Conservation (phyloP, 2,113 vertebrate species). For the Sterrhoptilus dennistouni region DNA sequence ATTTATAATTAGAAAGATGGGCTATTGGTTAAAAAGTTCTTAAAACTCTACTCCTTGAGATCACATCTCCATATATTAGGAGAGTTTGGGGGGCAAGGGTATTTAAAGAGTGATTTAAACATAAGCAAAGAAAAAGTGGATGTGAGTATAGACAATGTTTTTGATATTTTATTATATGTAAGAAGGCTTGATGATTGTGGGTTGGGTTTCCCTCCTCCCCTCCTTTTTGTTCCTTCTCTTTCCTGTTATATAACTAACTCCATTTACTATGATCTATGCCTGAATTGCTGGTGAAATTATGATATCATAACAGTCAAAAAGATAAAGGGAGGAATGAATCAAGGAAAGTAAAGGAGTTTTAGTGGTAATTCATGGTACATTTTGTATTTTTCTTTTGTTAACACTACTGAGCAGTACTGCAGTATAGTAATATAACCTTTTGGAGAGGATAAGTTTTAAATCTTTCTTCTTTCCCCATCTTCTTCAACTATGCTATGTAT, state of each 20-base stretch:
- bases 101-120: not conserved
- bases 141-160: not conserved
- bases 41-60: not conserved
- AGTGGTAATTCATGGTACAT: not conserved
- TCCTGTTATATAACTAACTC: not conserved
- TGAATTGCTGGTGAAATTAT: conserved; percentile 19
- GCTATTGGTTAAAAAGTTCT: not conserved
- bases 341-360: not conserved
- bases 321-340: conserved; percentile 26
- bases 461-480: not conserved
- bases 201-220: accelerated
- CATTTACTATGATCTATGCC: conserved; percentile 21
- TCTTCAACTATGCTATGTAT: not conserved
- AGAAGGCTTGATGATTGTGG: not conserved
- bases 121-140: not conserved
- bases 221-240: not conserved
- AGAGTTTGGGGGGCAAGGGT: accelerated
- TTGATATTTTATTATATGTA: not conserved
- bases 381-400: conserved; percentile 27
- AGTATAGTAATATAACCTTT: not conserved
- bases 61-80: not conserved
- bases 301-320: conserved; percentile 46
- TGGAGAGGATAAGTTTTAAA: not conserved
- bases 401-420: not conserved
- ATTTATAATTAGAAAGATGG: not conserved